These are phyloP conservation scores for Lampris megalopsis DNA, from an alignment of 2,113 vertebrate species.

Conservation along the genomic window DNA sequence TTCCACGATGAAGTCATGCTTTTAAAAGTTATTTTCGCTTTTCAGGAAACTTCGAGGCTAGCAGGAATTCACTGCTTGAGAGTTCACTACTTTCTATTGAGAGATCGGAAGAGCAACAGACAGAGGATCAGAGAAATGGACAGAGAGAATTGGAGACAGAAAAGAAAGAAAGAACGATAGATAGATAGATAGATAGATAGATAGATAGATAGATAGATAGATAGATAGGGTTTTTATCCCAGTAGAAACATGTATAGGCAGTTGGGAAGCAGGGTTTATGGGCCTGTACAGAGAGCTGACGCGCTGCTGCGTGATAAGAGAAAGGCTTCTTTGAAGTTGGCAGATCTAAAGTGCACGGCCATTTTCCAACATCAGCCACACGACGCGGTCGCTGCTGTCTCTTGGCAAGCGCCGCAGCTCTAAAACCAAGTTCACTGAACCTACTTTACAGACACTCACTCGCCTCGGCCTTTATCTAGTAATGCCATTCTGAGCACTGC, in stretches of 20 bases:
- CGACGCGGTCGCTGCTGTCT: neutral
- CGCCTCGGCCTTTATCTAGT: neutral
- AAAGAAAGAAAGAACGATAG: neutral
- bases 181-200: neutral
- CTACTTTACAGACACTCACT: neutral
- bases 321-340: slow-evolving; percentile 55
- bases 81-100: too few species aligned
- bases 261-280: slow-evolving; percentile 2
- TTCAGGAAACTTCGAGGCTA: neutral
- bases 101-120: neutral
- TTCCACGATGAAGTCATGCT: slow-evolving; percentile 66
- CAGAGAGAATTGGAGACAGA: neutral
- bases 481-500: too few species aligned
- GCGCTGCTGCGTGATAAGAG: slow-evolving; percentile 50
- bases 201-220: neutral
- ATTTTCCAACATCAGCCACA: slow-evolving; percentile 17
- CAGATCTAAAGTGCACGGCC: slow-evolving; percentile 58
- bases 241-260: neutral
- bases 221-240: neutral
- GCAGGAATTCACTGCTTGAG: too few species aligned
- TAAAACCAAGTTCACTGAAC: slow-evolving; percentile 40
- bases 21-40: slow-evolving; percentile 47
- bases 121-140: neutral
- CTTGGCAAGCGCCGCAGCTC: neutral
- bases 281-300: slow-evolving; percentile 27